phyloP scores from a whole-genome alignment of 2,888 invertebrate species.

The Altica lythri region DNA sequence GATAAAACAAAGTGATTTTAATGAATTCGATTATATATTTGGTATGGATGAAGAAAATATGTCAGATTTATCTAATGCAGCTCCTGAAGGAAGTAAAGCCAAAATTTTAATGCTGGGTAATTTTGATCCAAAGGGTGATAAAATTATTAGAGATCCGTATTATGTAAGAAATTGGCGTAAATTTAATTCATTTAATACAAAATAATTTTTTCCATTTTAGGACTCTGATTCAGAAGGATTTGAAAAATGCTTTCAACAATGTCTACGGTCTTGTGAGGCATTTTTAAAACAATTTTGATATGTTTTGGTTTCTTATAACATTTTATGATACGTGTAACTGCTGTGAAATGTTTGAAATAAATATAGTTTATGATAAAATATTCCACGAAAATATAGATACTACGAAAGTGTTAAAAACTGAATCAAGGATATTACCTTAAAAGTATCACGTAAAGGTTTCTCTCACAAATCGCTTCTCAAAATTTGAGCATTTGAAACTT shows the following conservation, averaged over 20 bases:
- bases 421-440: too few relatives aligned
- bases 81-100: slow-evolving; percentile 70
- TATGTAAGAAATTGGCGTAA: slow-evolving; percentile 66
- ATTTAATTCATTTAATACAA: background rate
- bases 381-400: too few relatives aligned
- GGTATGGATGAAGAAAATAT: slow-evolving; percentile 95
- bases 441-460: too few relatives aligned
- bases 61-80: slow-evolving; percentile 65
- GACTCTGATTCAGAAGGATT: slow-evolving; percentile 71
- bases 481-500: too few relatives aligned
- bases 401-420: too few relatives aligned
- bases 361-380: background rate
- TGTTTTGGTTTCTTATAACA: too few relatives aligned
- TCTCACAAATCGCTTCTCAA: too few relatives aligned
- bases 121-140: slow-evolving; percentile 79
- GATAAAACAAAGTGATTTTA: slow-evolving; percentile 77
- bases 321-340: too few relatives aligned
- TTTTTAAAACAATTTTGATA: slow-evolving; percentile 61
- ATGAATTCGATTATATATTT: slow-evolving; percentile 85
- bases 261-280: slow-evolving; percentile 67
- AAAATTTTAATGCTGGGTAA: slow-evolving; percentile 82
- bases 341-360: too few relatives aligned
- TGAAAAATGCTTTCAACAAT: slow-evolving; percentile 77
- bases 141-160: slow-evolving; percentile 88
- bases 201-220: slow-evolving; percentile 55